Conservation (phyloP, 2,113 vertebrate species). For the Lutjanus erythropterus region DNA sequence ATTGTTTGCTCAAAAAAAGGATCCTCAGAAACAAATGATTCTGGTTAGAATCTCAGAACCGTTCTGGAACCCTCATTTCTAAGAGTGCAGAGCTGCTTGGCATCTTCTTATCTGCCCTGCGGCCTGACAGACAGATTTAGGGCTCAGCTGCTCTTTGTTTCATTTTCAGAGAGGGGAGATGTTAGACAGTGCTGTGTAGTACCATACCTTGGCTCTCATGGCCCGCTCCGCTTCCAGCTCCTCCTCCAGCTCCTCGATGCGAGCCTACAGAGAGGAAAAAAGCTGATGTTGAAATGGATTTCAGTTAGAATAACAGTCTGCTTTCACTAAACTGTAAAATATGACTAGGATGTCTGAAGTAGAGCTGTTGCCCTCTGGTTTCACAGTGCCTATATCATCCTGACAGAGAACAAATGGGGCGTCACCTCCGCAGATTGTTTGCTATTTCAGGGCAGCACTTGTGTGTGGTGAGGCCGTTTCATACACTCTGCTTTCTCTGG, state of each 20-base stretch:
- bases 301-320: slow-evolving; percentile 11
- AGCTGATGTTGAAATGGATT: background rate
- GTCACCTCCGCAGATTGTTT: slow-evolving; percentile 41
- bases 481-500: slow-evolving; percentile 42
- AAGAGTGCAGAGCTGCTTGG: slow-evolving; percentile 8
- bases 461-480: slow-evolving; percentile 48
- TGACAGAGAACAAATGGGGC: slow-evolving; percentile 50
- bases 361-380: slow-evolving; percentile 22
- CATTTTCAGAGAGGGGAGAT: background rate
- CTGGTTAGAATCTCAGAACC: too few species aligned
- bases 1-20: too few species aligned
- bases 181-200: background rate
- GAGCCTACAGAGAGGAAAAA: slow-evolving; percentile 73
- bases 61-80: too few species aligned
- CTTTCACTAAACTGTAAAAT: slow-evolving; percentile 15
- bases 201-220: slow-evolving; percentile 84
- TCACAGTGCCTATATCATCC: slow-evolving; percentile 8
- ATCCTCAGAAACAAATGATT: too few species aligned
- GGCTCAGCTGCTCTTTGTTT: slow-evolving; percentile 25
- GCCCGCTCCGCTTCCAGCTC: slow-evolving; percentile 86
- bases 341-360: background rate
- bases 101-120: slow-evolving; percentile 1
- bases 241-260: slow-evolving; percentile 88
- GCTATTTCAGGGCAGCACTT: slow-evolving; percentile 69
- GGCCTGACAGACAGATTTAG: slow-evolving; percentile 27